Conservation (phyloP, 2,888 invertebrate species). For the Epistrophe eligans region DNA sequence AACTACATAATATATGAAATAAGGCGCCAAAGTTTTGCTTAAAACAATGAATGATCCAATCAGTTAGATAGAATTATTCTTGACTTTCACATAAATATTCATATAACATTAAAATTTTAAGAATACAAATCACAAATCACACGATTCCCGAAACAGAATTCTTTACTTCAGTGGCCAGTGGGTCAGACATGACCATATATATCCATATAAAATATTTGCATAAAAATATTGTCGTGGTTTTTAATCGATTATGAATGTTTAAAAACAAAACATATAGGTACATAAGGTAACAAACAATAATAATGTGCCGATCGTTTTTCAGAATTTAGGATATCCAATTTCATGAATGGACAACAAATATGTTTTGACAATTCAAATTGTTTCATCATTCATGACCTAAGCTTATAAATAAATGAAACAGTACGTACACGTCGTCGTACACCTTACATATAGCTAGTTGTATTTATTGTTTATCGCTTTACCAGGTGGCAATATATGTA, state of each 20-base stretch:
- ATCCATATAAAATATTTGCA: not conserved
- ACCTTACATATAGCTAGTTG: not conserved
- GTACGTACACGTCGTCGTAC: too few relatives aligned
- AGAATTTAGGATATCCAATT: slow-evolving; percentile 10
- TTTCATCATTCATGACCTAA: slow-evolving; percentile 4
- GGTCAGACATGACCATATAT: too few relatives aligned
- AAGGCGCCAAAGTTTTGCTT: too few relatives aligned
- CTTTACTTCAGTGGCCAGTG: too few relatives aligned
- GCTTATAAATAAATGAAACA: slow-evolving; percentile 14
- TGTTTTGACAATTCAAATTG: not conserved
- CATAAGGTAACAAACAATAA: not conserved
- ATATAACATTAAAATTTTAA: too few relatives aligned
- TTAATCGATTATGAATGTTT: not conserved
- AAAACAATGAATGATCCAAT: too few relatives aligned
- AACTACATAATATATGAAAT: too few relatives aligned
- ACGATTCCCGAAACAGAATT: too few relatives aligned
- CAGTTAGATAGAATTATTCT: too few relatives aligned
- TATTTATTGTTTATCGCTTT: not conserved
- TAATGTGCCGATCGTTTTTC: not conserved
- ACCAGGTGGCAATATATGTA: not conserved
- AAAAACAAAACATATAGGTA: not conserved
- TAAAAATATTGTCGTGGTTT: not conserved
- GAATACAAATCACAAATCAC: too few relatives aligned
- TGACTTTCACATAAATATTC: too few relatives aligned
- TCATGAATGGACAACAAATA: slow-evolving; percentile 32